phyloP scores from a whole-genome alignment of 2,888 invertebrate species.

The Archips crataeganus region DNA sequence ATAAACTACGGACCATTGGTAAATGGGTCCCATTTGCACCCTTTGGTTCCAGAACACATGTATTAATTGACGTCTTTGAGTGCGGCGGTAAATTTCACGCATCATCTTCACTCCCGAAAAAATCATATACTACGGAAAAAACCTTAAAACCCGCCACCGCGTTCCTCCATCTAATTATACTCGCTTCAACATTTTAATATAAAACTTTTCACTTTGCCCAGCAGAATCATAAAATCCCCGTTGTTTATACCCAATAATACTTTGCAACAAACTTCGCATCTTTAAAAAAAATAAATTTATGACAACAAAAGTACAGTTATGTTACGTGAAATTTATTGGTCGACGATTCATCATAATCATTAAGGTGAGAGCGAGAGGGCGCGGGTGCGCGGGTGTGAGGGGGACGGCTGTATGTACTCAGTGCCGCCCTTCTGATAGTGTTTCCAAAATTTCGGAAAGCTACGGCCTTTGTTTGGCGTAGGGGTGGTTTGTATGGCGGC shows the following conservation, averaged over 20 bases:
- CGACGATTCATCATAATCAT: constrained; percentile 71
- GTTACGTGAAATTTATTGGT: constrained; percentile 47
- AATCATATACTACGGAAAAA: neutral
- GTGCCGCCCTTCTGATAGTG: constrained; percentile 82
- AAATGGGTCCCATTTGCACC: no score
- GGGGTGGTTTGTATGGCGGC: constrained; percentile 65
- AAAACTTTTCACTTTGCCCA: constrained; percentile 71
- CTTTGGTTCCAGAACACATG: no score
- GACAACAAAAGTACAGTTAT: constrained; percentile 21
- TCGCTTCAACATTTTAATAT: constrained; percentile 77
- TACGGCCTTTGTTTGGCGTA: constrained; percentile 72
- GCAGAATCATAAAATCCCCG: constrained; percentile 52
- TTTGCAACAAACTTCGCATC: constrained; percentile 44
- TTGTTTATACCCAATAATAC: constrained; percentile 50
- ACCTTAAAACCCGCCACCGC: neutral
- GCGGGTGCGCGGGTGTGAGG: constrained; percentile 47
- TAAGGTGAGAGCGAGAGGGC: constrained; percentile 58
- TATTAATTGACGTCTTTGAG: neutral
- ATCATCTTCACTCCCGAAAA: neutral
- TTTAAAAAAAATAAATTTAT: constrained; percentile 37
- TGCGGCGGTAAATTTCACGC: neutral
- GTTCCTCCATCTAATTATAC: constrained; percentile 69
- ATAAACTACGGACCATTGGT: no score
- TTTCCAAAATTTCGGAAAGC: constrained; percentile 85
- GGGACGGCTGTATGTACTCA: constrained; percentile 72